Base-by-base conservation (phyloP, 1,140 invertebrate genomes). In the Camponotus vicinus region DNA sequence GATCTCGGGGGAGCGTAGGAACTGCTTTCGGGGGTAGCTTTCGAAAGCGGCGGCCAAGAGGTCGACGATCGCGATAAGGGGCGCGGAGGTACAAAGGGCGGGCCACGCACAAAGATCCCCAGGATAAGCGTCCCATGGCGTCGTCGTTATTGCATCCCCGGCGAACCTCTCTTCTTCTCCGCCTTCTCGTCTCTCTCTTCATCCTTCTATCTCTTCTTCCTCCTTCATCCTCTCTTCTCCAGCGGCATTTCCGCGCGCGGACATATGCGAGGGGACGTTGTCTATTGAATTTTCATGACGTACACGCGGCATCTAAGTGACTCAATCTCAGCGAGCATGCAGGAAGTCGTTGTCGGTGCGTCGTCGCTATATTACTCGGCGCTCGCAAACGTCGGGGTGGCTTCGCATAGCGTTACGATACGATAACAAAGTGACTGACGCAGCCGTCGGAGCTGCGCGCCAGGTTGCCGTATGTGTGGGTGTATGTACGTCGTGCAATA, bases 41-140 rank as follows among this genome's bases (percentile, higher is more conserved):
- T 87, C 76, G 82, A 88, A 85, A 83, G 64, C 80, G 88, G 82
- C 86, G 86, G 85, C 57, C 82, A 85, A 85, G 88, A 90, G 88
- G 89, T 88, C 84, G 85, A 88, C 89, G 90, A 92, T 92, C 89
- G 88, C 90, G 92, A 92, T 92, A 92, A 92, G 88, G 73, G 90
- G 88, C 66, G 71, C 69, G 69, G 71, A 57, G 52, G 77, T 69
- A 91, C 84, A 91, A 92, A 92, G 86, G 89, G 82, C 86, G 69
- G 85, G 86, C 82, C 84, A 80, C 66, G 79, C 76, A 89, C 88
- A 90, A 90, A 90, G 88, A 90, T 90, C 89, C 82, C 80, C 52
- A 57, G 89, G 89, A 90, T 90, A 90, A 90, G 89, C 88, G 86
- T 89, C 88, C 86, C 86, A 70, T 83, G 69, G 77, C 70, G 89